Conservation (phyloP, 2,113 vertebrate species). For the Hypomesus transpacificus region DNA sequence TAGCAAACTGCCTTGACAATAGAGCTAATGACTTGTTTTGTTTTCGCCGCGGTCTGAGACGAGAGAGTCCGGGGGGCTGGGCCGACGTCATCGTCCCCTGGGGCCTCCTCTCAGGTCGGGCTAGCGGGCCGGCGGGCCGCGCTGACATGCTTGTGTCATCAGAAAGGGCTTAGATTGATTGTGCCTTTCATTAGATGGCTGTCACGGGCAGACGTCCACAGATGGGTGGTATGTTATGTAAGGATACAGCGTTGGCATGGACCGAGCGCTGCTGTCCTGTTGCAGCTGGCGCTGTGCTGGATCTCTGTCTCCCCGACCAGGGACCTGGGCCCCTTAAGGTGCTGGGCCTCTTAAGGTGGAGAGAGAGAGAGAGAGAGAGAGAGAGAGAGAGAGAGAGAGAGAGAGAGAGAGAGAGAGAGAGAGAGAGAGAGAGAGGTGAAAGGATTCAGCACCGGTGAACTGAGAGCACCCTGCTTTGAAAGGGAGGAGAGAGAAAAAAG, state of each 20-base stretch:
- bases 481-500: conserved; percentile 33
- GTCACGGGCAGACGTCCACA: conserved; percentile 13
- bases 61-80: not conserved
- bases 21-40: conserved; percentile 33
- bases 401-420: not conserved
- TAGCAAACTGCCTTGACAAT: conserved; percentile 28
- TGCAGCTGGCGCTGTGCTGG: no score
- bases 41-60: conserved; percentile 19
- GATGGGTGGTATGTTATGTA: conserved; percentile 1
- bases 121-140: not conserved
- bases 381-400: not conserved
- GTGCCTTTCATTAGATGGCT: conserved; percentile 43
- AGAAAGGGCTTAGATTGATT: conserved; percentile 29
- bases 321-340: no score
- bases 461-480: conserved; percentile 41
- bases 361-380: not conserved
- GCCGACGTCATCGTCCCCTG: conserved; percentile 19
- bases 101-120: conserved; percentile 3
- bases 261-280: no score
- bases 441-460: conserved; percentile 45
- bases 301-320: no score
- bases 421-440: conserved; percentile 34
- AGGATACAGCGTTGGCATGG: not conserved
- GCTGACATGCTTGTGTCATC: conserved; percentile 29
- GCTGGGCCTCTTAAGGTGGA: no score